A percentile compares a stretch with the other conserved stretches of the same genome.
Conservation (phyloP, 2,888 invertebrate species). For the Heteromyza rotundicornis region DNA sequence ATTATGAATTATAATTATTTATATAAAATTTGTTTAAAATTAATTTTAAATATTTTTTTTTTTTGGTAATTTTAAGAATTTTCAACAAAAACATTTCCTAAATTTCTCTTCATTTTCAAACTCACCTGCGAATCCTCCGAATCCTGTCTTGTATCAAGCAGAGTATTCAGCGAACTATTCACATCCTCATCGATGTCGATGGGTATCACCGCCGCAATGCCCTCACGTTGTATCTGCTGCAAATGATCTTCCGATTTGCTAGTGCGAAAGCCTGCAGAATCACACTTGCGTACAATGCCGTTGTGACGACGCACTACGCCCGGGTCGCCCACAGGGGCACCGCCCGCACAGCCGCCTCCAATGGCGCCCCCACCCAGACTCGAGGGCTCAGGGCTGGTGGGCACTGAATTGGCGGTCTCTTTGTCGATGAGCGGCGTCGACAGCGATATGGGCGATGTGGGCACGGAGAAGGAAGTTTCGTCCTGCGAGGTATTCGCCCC, state of each 20-base stretch:
- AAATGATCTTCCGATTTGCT: slow-evolving; percentile 92
- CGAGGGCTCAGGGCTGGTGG: slow-evolving; percentile 71
- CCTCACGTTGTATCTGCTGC: slow-evolving; percentile 68
- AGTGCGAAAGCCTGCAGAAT: slow-evolving; percentile 78
- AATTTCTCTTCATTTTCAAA: too few relatives aligned
- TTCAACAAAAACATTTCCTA: too few relatives aligned
- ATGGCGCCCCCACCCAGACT: slow-evolving; percentile 25
- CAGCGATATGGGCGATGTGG: slow-evolving; percentile 64
- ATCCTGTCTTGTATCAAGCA: slow-evolving; percentile 78
- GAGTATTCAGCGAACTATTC: slow-evolving; percentile 89
- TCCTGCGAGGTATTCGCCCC: slow-evolving; percentile 55
- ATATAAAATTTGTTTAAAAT: too few relatives aligned
- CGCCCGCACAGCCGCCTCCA: slow-evolving; percentile 45
- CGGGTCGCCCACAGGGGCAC: slow-evolving; percentile 71
- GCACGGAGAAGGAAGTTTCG: slow-evolving; percentile 62
- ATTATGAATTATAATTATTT: too few relatives aligned
- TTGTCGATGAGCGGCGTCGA: slow-evolving; percentile 62
- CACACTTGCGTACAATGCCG: slow-evolving; percentile 63
- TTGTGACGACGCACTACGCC: slow-evolving; percentile 63
- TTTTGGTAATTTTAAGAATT: too few relatives aligned
- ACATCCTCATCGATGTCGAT: slow-evolving; percentile 93
- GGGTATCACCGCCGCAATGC: slow-evolving; percentile 79
- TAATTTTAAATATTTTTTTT: too few relatives aligned
- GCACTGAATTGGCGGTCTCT: slow-evolving; percentile 68
- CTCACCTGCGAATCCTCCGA: slow-evolving; percentile 63